Conservation (phyloP, 1,140 invertebrate genomes). For the Calephelis virginiensis region DNA sequence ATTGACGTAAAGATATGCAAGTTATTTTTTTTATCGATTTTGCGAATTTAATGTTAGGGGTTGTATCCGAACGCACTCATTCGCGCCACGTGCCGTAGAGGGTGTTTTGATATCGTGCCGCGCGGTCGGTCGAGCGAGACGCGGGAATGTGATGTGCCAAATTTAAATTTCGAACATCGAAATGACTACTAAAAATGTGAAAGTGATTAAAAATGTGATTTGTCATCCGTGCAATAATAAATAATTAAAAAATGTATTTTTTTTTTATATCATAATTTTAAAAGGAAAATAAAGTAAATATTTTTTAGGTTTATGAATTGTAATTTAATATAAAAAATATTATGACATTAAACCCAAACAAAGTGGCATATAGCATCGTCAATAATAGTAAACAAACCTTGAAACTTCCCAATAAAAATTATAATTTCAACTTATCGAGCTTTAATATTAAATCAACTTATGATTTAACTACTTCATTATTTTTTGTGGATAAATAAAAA, state of each 20-base stretch:
- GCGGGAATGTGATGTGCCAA: slow-evolving; percentile 29
- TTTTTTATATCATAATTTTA: no score
- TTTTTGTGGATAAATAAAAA: no score
- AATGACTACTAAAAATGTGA: slow-evolving; percentile 18
- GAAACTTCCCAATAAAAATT: no score
- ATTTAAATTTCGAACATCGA: slow-evolving; percentile 23
- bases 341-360: no score
- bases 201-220: slow-evolving; percentile 2
- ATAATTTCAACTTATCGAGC: no score
- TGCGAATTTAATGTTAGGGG: slow-evolving; percentile 28
- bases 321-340: not conserved
- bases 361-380: no score
- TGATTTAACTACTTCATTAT: no score
- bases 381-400: no score
- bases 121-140: slow-evolving; percentile 42
- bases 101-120: slow-evolving; percentile 38
- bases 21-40: slow-evolving; percentile 6
- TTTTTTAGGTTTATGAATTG: no score
- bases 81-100: slow-evolving; percentile 41
- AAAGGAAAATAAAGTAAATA: no score
- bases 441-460: no score
- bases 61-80: slow-evolving; percentile 33
- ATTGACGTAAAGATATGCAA: not conserved
- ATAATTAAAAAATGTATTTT: no score
- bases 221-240: slow-evolving; percentile 20